Evolutionary conservation across 1,140 invertebrate genomes (phyloP), one percentile per base, ranked within the genome.

Genomic region (Micrasema longulum): DNA sequence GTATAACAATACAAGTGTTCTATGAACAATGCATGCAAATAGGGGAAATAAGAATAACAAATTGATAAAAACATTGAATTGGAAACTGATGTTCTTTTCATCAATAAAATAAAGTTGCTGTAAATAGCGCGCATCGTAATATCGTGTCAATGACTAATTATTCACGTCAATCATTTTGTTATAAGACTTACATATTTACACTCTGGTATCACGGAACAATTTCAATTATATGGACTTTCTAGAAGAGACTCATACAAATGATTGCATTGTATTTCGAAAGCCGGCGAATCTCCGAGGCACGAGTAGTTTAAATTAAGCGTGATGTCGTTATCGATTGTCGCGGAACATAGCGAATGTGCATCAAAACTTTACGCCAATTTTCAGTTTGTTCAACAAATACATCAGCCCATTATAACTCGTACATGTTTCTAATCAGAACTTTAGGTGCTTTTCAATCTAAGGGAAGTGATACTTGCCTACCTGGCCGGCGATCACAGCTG

Each of bases 301-400:
- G 57, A 63, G 57, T 12, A 26, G 23, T 64, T 45, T 47, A 64
- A 64, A 48, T 64, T 64, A 64, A 64, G 41, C 60, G 43, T 64
- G 60, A 64, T 45, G 60, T 64, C 60, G 60, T 64, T 64, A 64
- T 64, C 43, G 60, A 22, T 47, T 64, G 5, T 26, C 60, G 41
- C 60, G 41, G 41, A 64, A 64, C 38, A 64, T 64, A 4, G 23
- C 60, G 22, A 26, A 64, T 43, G 38, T 31, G 60, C 41, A 64
- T 64, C 60, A n/a, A 31, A 47, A 64, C 1, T 47, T 47, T 47
- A 64, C 60, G 60, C 60, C 60, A 47, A 64, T 64, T 64, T 64
- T 64, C 57, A 63, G 11, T 35, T 36, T 57, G 35, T 57, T 57
- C 53, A 57, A 57, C 16, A 57, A 36, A 36, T 16, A 45, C n/a